Percentiles rank a stretch among this genome's conserved stretches.
phyloP scores from a whole-genome alignment of 1,140 invertebrate genomes.

The Vanessa atalanta region DNA sequence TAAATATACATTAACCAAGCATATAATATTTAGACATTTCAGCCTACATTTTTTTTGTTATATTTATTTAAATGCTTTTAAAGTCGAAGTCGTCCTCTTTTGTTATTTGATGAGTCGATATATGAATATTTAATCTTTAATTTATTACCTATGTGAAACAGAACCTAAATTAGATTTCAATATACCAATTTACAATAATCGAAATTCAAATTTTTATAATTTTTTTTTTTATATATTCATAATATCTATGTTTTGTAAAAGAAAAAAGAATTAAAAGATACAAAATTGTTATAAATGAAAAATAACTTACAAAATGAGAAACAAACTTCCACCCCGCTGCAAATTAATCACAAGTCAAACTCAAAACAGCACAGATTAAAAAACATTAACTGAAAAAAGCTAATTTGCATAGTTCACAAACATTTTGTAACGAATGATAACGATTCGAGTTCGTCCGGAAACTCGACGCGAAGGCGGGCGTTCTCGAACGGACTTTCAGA shows the following conservation, averaged over 20 bases:
- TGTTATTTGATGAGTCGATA: too few species aligned
- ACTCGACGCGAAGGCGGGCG: neutral
- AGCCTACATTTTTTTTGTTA: too few species aligned
- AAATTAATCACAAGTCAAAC: neutral
- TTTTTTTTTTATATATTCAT: too few species aligned
- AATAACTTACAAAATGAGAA: neutral
- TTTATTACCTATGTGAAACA: neutral
- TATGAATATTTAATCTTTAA: neutral
- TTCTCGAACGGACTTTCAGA: neutral
- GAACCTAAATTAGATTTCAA: too few species aligned
- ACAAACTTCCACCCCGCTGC: neutral
- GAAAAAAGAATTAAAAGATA: too few species aligned
- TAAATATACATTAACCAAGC: too few species aligned
- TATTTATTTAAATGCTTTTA: too few species aligned
- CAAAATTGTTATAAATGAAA: neutral
- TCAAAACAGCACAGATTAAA: conserved; percentile 5
- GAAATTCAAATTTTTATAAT: too few species aligned
- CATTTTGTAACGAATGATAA: neutral
- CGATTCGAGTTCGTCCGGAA: neutral
- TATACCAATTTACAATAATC: too few species aligned
- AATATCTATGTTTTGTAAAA: too few species aligned
- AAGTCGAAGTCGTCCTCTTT: too few species aligned
- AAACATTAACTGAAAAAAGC: neutral
- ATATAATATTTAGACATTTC: too few species aligned
- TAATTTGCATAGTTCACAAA: neutral